phyloP scores from a whole-genome alignment of 2,113 vertebrate genomes.

The Phyllostomus hastatus region DNA sequence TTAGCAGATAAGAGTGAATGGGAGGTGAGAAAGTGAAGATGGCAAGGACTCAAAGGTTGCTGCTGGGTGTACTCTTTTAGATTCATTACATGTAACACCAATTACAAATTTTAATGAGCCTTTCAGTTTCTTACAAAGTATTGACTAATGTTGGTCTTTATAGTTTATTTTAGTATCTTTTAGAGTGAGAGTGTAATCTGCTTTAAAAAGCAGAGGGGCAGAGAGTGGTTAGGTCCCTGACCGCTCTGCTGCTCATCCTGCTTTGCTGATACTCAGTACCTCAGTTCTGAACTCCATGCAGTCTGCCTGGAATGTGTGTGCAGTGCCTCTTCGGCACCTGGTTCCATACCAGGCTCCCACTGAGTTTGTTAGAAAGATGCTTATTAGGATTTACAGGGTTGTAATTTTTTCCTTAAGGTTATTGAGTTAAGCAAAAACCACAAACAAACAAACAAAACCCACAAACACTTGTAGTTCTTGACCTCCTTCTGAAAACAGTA shows the following conservation, averaged over 20 bases:
- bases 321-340: background rate
- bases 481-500: background rate
- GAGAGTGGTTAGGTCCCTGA: background rate
- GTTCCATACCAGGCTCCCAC: background rate
- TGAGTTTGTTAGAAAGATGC: background rate
- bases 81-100: background rate
- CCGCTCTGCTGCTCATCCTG: background rate
- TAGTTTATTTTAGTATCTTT: background rate
- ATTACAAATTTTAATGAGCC: background rate
- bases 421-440: background rate
- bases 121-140: background rate
- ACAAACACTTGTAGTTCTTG: background rate
- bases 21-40: background rate
- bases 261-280: background rate
- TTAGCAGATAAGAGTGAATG: background rate
- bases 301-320: background rate
- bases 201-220: background rate
- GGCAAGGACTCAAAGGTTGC: background rate
- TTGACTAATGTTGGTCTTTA: background rate
- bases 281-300: background rate
- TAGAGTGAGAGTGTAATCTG: background rate
- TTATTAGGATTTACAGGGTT: background rate
- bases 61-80: background rate
- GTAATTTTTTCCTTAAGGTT: constrained; percentile 25
- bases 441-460: background rate